Conservation (phyloP, 1,140 invertebrate species). For the Drosophila quadrilineata region DNA sequence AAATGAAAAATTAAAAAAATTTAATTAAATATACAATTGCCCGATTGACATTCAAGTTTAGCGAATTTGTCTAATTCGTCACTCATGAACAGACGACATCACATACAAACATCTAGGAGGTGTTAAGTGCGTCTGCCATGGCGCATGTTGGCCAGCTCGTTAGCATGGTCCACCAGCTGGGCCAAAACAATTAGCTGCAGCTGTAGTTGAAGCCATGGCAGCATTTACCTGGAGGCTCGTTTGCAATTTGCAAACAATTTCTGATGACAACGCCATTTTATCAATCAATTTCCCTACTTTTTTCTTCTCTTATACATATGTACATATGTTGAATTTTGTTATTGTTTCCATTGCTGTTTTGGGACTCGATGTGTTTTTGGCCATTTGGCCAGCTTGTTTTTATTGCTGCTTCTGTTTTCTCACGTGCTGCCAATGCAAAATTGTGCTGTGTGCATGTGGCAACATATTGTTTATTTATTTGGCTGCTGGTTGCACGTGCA, state of each 20-base stretch:
- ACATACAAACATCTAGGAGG: not conserved
- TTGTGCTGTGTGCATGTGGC: constrained; percentile 10
- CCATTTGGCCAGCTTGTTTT: constrained; percentile 21
- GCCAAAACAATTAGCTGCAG: constrained; percentile 29
- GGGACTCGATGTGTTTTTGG: constrained; percentile 1
- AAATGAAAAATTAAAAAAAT: too few species aligned
- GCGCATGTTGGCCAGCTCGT: not conserved
- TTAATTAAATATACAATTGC: too few species aligned
- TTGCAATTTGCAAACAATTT: constrained; percentile 31
- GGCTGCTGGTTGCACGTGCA: constrained; percentile 54
- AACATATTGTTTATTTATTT: constrained; percentile 64
- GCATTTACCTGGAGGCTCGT: constrained; percentile 27
- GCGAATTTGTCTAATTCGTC: constrained; percentile 1
- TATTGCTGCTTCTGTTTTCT: constrained; percentile 51
- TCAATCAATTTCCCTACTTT: constrained; percentile 30
- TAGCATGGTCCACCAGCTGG: not conserved
- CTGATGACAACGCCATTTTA: constrained; percentile 34
- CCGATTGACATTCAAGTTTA: not conserved
- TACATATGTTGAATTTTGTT: constrained; percentile 5
- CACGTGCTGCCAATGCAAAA: constrained; percentile 67
- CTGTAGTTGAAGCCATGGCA: too few species aligned
- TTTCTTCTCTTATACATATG: constrained; percentile 7
- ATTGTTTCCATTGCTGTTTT: constrained; percentile 2
- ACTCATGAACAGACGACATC: not conserved
- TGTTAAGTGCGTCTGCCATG: not conserved